Evolutionary conservation across 92 coral and sea anemone genomes (phyloP), one percentile per base, ranked within the genome.

Genomic region (Muricea muricata): DNA sequence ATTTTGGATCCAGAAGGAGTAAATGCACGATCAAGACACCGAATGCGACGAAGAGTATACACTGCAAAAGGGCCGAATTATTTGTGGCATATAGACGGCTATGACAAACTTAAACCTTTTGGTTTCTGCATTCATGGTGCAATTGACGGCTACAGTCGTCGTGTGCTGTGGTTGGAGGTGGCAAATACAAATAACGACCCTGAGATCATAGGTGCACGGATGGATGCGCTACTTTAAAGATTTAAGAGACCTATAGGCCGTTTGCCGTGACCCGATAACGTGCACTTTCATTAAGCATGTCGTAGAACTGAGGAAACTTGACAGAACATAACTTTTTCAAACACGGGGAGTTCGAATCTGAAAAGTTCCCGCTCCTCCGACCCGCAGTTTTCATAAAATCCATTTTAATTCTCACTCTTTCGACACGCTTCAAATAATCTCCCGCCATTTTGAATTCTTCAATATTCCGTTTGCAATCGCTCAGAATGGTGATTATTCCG

Each of bases 11-110:
- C 83, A 12, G 86, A 67, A 63, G 82, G 83, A 12, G 88, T 84
- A 26, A 23, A 75, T 73, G 65, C 73, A 55, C 56, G 82, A 58
- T 84, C 66, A 25, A 41, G 40, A 41, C 83, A 74, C 13, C 21
- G 45, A 40, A 58, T 60, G 24, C 55, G 75, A 11, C 75, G 76
- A 74, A 34, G 82, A 32, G 35, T 39, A 2, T 63, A 75, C 70
- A 15, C 52, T 29, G 25, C 85, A 12, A 80, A 81, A 81, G 92
- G 92, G 0, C 92, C 89, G 0, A 89, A 89, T 32, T 85, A 85
- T 39, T 45, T 85, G 41, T 89, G 89, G 92, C 81, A 76, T 54
- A 52, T 76, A 8, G 81, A 76, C 40, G 81, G 81, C 7, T 76
- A 76, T 65, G 66, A 76, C 29, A 76, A 76, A 34, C 58, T 74